Percentiles rank a stretch among this genome's conserved stretches.
Conservation (phyloP, 1,140 invertebrate genomes). For the Drosophila arizonae region DNA sequence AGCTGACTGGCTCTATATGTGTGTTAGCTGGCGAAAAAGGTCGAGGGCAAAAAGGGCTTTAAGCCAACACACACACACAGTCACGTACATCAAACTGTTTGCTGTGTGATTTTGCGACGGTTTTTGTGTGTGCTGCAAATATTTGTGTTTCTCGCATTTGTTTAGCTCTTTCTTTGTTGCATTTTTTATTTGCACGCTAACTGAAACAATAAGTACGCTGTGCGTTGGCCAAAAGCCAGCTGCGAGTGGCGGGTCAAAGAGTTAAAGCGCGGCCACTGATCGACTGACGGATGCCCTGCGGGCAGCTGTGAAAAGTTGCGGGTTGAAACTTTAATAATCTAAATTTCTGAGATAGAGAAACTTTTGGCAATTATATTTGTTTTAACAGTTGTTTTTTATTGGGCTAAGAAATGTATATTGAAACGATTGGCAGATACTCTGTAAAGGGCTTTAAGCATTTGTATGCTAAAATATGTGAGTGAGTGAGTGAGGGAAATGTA, state of each 20-base stretch:
- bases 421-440: too few species aligned
- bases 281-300: background rate
- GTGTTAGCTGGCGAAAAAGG: constrained; percentile 41
- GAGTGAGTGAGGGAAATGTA: too few species aligned
- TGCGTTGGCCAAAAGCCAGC: background rate
- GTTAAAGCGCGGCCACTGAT: too few species aligned
- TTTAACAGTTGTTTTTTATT: too few species aligned
- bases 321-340: too few species aligned
- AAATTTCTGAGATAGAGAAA: too few species aligned
- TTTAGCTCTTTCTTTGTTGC: constrained; percentile 34
- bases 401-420: too few species aligned
- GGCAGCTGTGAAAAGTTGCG: too few species aligned
- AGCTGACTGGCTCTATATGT: constrained; percentile 8
- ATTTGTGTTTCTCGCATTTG: constrained; percentile 50
- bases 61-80: constrained; percentile 15
- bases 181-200: constrained; percentile 21
- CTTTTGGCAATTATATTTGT: too few species aligned
- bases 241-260: constrained; percentile 4
- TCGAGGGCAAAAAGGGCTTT: constrained; percentile 61
- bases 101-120: constrained; percentile 37
- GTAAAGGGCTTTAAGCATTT: too few species aligned
- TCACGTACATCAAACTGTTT: constrained; percentile 35
- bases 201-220: constrained; percentile 14
- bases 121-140: constrained; percentile 47
- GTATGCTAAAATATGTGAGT: too few species aligned